A percentile compares a stretch with the other conserved stretches of the same genome.
Evolutionary conservation across 2,113 vertebrate species (phyloP).

Genomic region (Thalassoma bifasciatum): DNA sequence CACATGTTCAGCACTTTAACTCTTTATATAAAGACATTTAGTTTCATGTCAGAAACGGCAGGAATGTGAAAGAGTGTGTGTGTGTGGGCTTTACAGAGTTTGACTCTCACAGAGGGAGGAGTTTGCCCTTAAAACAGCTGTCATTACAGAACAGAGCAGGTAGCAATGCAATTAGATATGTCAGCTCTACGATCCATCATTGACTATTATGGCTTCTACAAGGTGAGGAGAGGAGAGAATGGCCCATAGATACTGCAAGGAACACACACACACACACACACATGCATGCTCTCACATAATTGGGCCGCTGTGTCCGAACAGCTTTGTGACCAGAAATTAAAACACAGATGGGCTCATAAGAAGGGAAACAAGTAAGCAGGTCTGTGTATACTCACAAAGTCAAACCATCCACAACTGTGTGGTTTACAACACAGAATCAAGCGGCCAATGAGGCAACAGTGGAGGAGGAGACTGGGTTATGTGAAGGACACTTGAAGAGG

Average conservation of each 20-base stretch:
- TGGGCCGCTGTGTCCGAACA: slow-evolving; percentile 34
- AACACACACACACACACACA: slow-evolving; percentile 14
- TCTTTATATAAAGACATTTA: too few species aligned
- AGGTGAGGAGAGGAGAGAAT: slow-evolving; percentile 85
- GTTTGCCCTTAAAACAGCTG: slow-evolving; percentile 92
- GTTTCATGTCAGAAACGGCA: not conserved
- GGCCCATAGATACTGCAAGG: slow-evolving; percentile 36
- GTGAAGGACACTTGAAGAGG: slow-evolving; percentile 16
- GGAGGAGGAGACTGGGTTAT: slow-evolving; percentile 3
- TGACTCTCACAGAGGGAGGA: slow-evolving; percentile 91
- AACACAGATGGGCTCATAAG: slow-evolving; percentile 45
- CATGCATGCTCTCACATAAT: slow-evolving; percentile 1
- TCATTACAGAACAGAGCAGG: slow-evolving; percentile 90
- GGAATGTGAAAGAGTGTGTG: slow-evolving; percentile 13
- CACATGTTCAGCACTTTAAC: not conserved
- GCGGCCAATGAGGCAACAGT: not conserved
- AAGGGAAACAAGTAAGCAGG: slow-evolving; percentile 41
- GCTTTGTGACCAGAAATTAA: slow-evolving; percentile 50
- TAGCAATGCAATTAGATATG: slow-evolving; percentile 93
- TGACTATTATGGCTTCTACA: slow-evolving; percentile 89
- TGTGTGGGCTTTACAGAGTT: slow-evolving; percentile 81
- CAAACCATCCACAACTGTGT: slow-evolving; percentile 9
- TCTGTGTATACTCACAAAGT: slow-evolving; percentile 10
- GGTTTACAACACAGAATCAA: not conserved
- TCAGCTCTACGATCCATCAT: slow-evolving; percentile 92